These are phyloP conservation scores for Tachina lurida DNA, from an alignment of 2,888 invertebrate species.

Conservation along the genomic window DNA sequence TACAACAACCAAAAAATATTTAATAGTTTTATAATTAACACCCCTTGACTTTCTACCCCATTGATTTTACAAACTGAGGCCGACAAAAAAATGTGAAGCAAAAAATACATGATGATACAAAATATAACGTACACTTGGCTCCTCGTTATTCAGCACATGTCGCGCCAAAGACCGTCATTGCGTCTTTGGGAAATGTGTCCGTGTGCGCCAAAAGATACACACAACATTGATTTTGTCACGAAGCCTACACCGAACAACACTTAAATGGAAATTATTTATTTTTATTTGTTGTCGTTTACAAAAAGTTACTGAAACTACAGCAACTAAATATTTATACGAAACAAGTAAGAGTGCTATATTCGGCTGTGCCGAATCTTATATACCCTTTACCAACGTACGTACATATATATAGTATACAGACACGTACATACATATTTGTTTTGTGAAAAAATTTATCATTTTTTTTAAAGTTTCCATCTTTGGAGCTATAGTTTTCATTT, in stretches of 20 bases:
- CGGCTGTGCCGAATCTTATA: too few relatives aligned
- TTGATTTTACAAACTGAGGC: constrained; percentile 30
- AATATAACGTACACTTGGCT: constrained; percentile 65
- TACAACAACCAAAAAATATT: neutral
- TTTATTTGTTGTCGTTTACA: constrained; percentile 27
- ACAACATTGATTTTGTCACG: constrained; percentile 78
- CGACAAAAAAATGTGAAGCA: neutral
- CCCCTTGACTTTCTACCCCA: neutral
- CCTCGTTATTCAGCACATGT: constrained; percentile 71
- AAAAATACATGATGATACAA: constrained; percentile 60
- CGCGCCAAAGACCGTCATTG: constrained; percentile 68
- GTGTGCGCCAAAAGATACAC: constrained; percentile 74
- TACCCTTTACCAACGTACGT: too few relatives aligned
- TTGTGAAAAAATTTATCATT: too few relatives aligned
- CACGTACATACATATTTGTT: too few relatives aligned
- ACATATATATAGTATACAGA: too few relatives aligned
- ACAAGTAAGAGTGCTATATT: too few relatives aligned
- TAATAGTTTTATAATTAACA: neutral
- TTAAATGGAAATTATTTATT: constrained; percentile 66
- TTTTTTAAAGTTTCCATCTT: too few relatives aligned
- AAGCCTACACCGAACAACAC: constrained; percentile 72
- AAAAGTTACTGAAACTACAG: constrained; percentile 29
- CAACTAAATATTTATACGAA: constrained; percentile 31
- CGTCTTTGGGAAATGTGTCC: constrained; percentile 68
- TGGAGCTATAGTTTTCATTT: too few relatives aligned